Evolutionary conservation across 2,797 vertebrate genomes (phyloP), one percentile per base, ranked within the genome.

Genomic region (Acipenser ruthenus): DNA sequence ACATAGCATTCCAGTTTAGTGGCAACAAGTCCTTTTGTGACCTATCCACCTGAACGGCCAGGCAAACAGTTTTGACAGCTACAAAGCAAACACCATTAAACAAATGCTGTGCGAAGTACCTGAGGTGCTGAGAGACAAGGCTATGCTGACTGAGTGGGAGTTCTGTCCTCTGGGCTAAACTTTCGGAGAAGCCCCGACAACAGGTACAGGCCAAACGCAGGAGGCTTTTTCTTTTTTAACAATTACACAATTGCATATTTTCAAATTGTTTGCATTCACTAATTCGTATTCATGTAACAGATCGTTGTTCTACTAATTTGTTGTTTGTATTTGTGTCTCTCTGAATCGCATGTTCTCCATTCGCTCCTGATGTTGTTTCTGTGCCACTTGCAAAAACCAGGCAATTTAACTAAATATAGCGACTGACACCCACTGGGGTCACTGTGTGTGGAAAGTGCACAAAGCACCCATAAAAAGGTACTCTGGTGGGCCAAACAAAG

Each of bases 91-190:
- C 52, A 59, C 8, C n/a, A 49, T 12, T 11, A 49, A 60, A 15
- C 61, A 71, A 68, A 66, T 53, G 58, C n/a, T 23, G 23, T 11
- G 18, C 47, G 67, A 52, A 64, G 67, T 10, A 15, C 59, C 50
- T 37, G 8, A 53, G 69, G 49, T 47, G 61, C 66, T 64, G 60
- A 70, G 53, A 12, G 65, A 64, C 50, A 50, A 61, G 61, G 65
- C 63, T 63, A 60, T 50, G 69, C 56, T 61, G 55, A 62, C 63
- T 55, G 50, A 61, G 56, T 15, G 18, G 23, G 23, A 23, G 60
- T n/a, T 63, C 50, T 64, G 13, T 23, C 23, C 23, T 69, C 61
- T 60, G 49, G 55, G 49, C 59, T 53, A 48, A 69, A 67, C 68
- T 63, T 58, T 50, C 58, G 18, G 65, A 63, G 51, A 53, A 55